Evolutionary conservation across 2,888 invertebrate species (phyloP).

Genomic region (Aradus depressus): DNA sequence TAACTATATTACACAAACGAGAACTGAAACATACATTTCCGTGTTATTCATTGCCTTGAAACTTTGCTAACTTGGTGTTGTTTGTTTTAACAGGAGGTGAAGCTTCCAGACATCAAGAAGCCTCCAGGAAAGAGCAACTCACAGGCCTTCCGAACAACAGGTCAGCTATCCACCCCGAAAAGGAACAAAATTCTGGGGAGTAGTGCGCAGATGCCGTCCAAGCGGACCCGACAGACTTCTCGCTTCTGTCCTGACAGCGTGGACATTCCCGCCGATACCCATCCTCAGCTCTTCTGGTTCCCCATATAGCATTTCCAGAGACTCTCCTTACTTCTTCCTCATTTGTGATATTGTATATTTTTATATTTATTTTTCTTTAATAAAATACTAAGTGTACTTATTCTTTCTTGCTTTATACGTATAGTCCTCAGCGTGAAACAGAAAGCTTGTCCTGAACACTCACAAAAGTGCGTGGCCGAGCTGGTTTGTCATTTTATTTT

Average conservation of each 20-base stretch:
- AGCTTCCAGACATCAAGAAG: constrained; percentile 18
- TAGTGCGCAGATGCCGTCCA: constrained; percentile 1
- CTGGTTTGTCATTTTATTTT: too few relatives aligned
- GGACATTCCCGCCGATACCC: background rate
- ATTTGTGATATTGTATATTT: constrained; percentile 19
- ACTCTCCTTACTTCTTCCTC: constrained; percentile 1
- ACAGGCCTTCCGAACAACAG: background rate
- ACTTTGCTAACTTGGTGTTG: too few relatives aligned
- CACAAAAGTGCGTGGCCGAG: too few relatives aligned
- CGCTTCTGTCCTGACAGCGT: constrained; percentile 7
- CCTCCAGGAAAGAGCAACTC: background rate
- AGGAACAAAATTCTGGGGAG: constrained; percentile 7
- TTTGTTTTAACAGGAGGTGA: constrained; percentile 12
- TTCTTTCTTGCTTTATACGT: too few relatives aligned
- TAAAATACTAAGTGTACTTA: too few relatives aligned
- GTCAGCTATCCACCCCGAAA: constrained; percentile 7
- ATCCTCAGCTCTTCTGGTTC: constrained; percentile 23
- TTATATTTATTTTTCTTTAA: constrained; percentile 17
- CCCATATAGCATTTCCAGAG: constrained; percentile 19
- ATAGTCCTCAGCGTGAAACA: too few relatives aligned
- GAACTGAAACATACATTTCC: too few relatives aligned
- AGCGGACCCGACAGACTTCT: constrained; percentile 4
- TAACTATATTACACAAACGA: too few relatives aligned
- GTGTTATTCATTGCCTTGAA: too few relatives aligned
- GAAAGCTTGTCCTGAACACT: too few relatives aligned